phyloP scores from a whole-genome alignment of 2,113 vertebrate genomes.

The Orcinus orca region DNA sequence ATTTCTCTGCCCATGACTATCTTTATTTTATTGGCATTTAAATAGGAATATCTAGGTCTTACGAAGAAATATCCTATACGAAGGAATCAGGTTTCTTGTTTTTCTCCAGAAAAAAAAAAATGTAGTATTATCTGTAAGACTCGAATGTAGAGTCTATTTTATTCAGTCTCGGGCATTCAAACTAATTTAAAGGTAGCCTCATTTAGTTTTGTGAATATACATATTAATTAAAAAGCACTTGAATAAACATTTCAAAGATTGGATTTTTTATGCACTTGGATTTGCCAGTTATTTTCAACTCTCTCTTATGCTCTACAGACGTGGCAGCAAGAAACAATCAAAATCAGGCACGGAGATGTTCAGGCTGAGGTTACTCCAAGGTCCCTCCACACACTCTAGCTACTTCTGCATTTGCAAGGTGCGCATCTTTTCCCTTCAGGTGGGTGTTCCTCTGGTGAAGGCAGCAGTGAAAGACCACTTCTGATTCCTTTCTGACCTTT shows the following conservation, averaged over 20 bases:
- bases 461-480: background rate
- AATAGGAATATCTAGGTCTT: background rate
- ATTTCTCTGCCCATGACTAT: background rate
- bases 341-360: rapidly evolving
- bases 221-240: background rate
- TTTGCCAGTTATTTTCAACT: background rate
- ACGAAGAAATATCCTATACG: background rate
- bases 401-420: background rate
- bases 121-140: conserved; percentile 2
- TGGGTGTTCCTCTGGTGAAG: background rate
- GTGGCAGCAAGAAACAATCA: background rate
- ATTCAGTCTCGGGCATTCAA: conserved; percentile 42
- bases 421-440: background rate
- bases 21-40: conserved; percentile 29
- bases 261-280: background rate
- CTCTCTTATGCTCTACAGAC: background rate
- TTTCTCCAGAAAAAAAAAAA: background rate
- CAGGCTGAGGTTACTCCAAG: rapidly evolving
- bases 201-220: background rate
- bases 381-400: background rate
- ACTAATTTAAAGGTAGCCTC: conserved; percentile 16
- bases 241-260: conserved; percentile 14
- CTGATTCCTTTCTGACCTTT: background rate
- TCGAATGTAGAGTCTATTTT: background rate
- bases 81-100: background rate